phyloP scores from a whole-genome alignment of 2,797 vertebrate genomes.

The Danio kyathit region DNA sequence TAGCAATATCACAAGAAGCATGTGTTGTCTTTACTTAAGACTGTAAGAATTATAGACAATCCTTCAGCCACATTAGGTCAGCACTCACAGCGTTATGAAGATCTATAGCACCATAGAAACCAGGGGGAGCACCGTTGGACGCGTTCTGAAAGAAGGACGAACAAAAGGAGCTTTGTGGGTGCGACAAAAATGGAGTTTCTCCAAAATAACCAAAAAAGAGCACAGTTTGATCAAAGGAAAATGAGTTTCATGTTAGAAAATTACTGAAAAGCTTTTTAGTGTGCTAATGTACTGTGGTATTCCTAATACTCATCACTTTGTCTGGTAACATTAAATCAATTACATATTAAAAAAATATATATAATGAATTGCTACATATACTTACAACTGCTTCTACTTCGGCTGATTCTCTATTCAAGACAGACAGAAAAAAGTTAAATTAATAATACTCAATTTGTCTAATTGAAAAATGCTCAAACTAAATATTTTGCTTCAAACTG shows the following conservation, averaged over 20 bases:
- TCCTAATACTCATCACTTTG: background rate
- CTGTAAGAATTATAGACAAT: conserved; percentile 44
- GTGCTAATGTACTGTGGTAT: background rate
- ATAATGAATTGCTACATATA: conserved; percentile 35
- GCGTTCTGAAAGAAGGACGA: conserved; percentile 72
- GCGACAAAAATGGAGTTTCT: conserved; percentile 23
- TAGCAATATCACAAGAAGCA: conserved; percentile 32
- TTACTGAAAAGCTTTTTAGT: background rate
- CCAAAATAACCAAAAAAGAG: conserved; percentile 33
- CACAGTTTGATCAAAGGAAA: conserved; percentile 30
- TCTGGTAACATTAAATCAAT: background rate
- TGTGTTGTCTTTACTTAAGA: conserved; percentile 42
- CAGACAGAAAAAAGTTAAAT: conserved; percentile 58
- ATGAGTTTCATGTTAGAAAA: background rate
- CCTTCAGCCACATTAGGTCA: conserved; percentile 49
- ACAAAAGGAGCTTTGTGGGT: conserved; percentile 53
- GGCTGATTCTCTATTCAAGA: conserved; percentile 87
- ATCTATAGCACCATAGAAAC: conserved; percentile 76
- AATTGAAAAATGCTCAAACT: background rate
- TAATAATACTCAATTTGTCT: background rate
- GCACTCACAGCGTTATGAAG: conserved; percentile 77
- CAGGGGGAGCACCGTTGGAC: conserved; percentile 72
- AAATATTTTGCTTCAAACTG: background rate
- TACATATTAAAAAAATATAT: background rate
- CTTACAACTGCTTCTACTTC: conserved; percentile 95